phyloP scores from a whole-genome alignment of 2,888 invertebrate species.

The Ophraella communa region DNA sequence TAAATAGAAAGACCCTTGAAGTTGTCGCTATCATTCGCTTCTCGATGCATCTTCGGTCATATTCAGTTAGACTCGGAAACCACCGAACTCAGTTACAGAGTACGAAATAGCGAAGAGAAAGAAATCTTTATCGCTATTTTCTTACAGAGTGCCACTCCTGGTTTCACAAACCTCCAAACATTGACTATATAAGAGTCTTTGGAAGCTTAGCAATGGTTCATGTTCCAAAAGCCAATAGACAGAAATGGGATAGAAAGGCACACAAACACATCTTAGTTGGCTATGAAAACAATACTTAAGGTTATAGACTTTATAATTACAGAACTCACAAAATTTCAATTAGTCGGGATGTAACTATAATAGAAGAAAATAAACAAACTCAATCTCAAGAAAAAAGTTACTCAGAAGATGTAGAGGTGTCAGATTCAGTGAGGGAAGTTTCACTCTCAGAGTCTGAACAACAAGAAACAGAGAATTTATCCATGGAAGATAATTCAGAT shows the following conservation, averaged over 20 bases:
- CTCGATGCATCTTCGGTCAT: no score
- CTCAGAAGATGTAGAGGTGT: constrained; percentile 2
- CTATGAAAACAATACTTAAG: constrained; percentile 40
- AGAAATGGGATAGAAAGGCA: constrained; percentile 42
- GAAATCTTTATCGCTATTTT: no score
- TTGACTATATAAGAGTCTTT: constrained; percentile 41
- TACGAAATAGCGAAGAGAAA: no score
- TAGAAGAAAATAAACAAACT: constrained; percentile 12
- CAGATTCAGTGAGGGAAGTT: constrained; percentile 27
- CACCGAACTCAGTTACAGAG: no score
- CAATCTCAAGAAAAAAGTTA: not conserved
- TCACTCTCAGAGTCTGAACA: no score
- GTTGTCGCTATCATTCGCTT: no score
- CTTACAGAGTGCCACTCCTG: no score
- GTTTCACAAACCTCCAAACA: constrained; percentile 28
- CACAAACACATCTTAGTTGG: constrained; percentile 39
- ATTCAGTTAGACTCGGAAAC: no score
- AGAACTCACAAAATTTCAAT: constrained; percentile 16
- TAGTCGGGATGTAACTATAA: constrained; percentile 29
- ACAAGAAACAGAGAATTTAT: not conserved
- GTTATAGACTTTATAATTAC: constrained; percentile 39
- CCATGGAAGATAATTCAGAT: not conserved
- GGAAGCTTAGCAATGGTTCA: constrained; percentile 38
- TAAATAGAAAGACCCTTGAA: no score
- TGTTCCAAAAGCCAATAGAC: constrained; percentile 36